Conservation (phyloP, 2,888 invertebrate genomes). For the Erpobdella octoculata region DNA sequence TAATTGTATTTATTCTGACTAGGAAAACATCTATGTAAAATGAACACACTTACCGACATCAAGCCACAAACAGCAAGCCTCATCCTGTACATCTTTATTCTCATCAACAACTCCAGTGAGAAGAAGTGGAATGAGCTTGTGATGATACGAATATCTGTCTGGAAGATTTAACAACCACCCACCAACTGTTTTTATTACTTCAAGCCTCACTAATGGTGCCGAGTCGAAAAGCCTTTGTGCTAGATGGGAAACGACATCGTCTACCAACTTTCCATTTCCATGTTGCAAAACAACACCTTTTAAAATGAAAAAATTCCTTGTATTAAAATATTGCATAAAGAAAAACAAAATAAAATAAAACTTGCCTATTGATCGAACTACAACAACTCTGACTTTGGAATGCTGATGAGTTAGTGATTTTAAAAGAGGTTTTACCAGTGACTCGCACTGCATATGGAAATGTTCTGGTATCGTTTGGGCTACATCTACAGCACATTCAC, state of each 20-base stretch:
- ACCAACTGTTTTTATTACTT: constrained; percentile 66
- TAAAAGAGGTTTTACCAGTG: constrained; percentile 66
- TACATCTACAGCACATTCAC: constrained; percentile 63
- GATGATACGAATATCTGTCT: constrained; percentile 83
- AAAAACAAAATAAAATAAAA: constrained; percentile 13
- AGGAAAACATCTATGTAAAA: too few relatives aligned
- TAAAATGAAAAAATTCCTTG: constrained; percentile 15
- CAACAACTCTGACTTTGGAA: constrained; percentile 68
- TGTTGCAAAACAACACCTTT: constrained; percentile 60
- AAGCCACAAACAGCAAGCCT: constrained; percentile 50
- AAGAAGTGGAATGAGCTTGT: constrained; percentile 73
- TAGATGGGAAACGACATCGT: constrained; percentile 68
- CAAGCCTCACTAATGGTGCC: constrained; percentile 66
- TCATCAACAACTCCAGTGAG: constrained; percentile 77
- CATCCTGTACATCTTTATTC: constrained; percentile 58
- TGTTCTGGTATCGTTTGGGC: constrained; percentile 61
- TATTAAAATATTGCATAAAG: constrained; percentile 5
- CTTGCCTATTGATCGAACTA: constrained; percentile 66
- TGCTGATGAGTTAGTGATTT: constrained; percentile 72
- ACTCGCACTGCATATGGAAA: constrained; percentile 70
- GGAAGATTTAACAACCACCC: constrained; percentile 68
- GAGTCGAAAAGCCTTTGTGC: constrained; percentile 81
- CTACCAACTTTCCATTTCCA: constrained; percentile 65
- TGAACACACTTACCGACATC: constrained; percentile 46
- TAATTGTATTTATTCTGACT: too few relatives aligned